phyloP scores from a whole-genome alignment of 2,113 vertebrate genomes.

The Neodon shergylaensis region DNA sequence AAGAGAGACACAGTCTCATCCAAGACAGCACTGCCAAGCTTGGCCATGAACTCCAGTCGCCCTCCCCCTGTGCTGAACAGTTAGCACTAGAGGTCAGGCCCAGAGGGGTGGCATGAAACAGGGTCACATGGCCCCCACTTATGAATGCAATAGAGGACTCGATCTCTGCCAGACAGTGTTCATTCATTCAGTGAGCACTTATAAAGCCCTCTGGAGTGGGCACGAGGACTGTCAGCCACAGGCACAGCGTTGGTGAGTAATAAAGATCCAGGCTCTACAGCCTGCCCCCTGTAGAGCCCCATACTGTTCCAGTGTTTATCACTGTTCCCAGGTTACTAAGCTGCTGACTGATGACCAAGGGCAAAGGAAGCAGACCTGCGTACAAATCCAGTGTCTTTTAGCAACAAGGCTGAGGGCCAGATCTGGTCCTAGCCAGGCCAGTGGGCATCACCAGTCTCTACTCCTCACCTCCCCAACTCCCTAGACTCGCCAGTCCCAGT shows the following conservation, averaged over 20 bases:
- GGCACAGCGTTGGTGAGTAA: no score
- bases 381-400: neutral
- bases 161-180: neutral
- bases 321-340: neutral
- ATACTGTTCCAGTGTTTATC: neutral
- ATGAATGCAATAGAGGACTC: neutral
- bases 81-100: neutral
- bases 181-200: neutral
- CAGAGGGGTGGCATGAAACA: neutral
- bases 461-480: neutral
- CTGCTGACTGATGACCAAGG: neutral
- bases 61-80: neutral
- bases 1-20: neutral
- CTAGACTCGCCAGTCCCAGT: neutral
- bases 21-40: neutral
- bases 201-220: neutral
- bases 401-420: neutral
- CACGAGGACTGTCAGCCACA: neutral
- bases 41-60: neutral
- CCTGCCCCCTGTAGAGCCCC: neutral
- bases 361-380: neutral
- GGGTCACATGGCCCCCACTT: neutral
- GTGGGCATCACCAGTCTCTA: neutral
- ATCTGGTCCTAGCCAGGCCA: neutral
- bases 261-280: accelerated